These are phyloP conservation scores for Caenorhabditis sp. DNA, from an alignment of 2,888 invertebrate genomes.

Conservation along the genomic window DNA sequence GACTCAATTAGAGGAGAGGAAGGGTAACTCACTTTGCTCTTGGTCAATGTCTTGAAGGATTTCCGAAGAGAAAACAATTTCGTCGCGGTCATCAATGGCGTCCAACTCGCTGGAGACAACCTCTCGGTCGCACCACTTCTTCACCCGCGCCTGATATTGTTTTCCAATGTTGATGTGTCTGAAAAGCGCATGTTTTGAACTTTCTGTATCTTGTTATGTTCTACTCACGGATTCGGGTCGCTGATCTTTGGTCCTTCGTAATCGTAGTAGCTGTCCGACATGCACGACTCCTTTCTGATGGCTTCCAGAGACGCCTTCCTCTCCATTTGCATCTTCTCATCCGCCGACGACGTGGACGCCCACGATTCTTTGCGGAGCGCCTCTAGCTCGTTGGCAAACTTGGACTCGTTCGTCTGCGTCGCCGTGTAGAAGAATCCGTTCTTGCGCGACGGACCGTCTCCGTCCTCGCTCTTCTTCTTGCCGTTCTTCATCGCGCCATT, in stretches of 20 bases:
- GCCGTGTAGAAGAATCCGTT: conserved; percentile 56
- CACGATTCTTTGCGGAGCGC: conserved; percentile 75
- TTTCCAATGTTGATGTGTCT: conserved; percentile 67
- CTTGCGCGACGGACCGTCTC: conserved; percentile 52
- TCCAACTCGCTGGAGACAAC: conserved; percentile 68
- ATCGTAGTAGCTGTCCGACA: conserved; percentile 65
- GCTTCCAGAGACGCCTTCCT: conserved; percentile 52
- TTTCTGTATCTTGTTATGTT: not conserved
- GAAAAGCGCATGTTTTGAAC: not conserved
- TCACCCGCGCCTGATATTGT: conserved; percentile 75
- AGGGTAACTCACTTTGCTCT: conserved; percentile 58
- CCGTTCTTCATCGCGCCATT: conserved; percentile 14
- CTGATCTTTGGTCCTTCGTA: conserved; percentile 50
- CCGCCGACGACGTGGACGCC: conserved; percentile 66
- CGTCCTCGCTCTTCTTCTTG: conserved; percentile 50
- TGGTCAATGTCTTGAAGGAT: conserved; percentile 69
- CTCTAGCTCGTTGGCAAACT: conserved; percentile 71
- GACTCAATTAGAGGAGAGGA: conserved; percentile 11
- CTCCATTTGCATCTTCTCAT: conserved; percentile 32
- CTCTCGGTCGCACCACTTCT: conserved; percentile 76
- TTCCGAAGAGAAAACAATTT: conserved; percentile 69
- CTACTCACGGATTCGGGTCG: conserved; percentile 61
- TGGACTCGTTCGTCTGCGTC: conserved; percentile 47
- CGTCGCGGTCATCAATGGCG: conserved; percentile 74
- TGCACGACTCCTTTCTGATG: conserved; percentile 51